Evolutionary conservation across 2,888 invertebrate species (phyloP).

Genomic region (Sinodicranocentrus sp.): DNA sequence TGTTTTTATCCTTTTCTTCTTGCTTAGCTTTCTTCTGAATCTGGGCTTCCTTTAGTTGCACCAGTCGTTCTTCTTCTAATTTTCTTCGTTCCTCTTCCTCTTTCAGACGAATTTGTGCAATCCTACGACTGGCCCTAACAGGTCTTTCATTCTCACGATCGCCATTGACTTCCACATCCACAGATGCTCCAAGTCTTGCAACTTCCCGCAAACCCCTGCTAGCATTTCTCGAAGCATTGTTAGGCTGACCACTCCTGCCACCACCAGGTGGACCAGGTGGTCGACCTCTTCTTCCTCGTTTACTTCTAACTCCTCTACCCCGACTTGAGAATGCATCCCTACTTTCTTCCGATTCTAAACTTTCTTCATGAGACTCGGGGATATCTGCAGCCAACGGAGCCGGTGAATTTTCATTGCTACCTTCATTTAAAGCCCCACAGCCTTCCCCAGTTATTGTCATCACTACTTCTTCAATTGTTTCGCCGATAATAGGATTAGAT

Average conservation of each 20-base stretch:
- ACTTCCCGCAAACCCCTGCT: conserved; percentile 65
- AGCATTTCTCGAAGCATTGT: conserved; percentile 25
- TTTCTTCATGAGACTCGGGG: conserved; percentile 70
- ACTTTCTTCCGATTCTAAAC: conserved; percentile 79
- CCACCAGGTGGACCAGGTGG: conserved; percentile 44
- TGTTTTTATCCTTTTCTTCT: conserved; percentile 67
- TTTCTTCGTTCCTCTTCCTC: conserved; percentile 89
- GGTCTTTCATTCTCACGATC: conserved; percentile 79
- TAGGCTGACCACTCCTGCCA: conserved; percentile 62
- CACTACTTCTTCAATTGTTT: conserved; percentile 86
- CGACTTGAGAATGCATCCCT: conserved; percentile 78
- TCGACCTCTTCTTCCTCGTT: conserved; percentile 72
- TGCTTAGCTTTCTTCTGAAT: conserved; percentile 74
- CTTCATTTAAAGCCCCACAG: conserved; percentile 82
- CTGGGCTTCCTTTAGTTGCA: conserved; percentile 83
- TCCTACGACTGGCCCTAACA: conserved; percentile 89
- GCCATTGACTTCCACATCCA: conserved; percentile 75
- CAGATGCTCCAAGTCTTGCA: conserved; percentile 74
- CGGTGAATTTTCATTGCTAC: conserved; percentile 74
- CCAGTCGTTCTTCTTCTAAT: conserved; percentile 86
- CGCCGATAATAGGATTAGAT: conserved; percentile 80
- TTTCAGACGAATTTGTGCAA: conserved; percentile 91
- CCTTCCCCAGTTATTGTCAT: conserved; percentile 87
- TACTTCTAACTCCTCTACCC: conserved; percentile 72
- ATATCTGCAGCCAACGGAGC: conserved; percentile 61